Conservation (phyloP, 2,113 vertebrate species). For the Sterna hirundo region DNA sequence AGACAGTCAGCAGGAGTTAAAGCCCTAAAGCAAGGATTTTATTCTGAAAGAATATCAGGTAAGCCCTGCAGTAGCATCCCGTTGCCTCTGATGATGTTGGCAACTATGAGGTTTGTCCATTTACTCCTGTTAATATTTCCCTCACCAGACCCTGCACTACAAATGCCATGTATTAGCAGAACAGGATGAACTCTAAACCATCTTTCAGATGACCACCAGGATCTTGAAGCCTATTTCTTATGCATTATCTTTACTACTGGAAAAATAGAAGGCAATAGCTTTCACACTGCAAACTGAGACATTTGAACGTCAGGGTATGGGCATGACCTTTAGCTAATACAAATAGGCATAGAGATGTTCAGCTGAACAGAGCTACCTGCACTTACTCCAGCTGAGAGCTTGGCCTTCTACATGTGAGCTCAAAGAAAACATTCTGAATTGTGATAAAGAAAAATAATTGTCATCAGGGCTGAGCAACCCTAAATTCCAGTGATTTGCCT, state of each 20-base stretch:
- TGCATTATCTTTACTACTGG: not conserved
- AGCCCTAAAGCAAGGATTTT: not conserved
- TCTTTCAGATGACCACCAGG: not conserved
- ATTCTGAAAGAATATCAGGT: not conserved
- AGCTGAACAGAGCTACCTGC: not conserved
- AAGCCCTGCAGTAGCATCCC: not conserved
- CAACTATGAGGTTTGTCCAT: not conserved
- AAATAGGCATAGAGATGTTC: not conserved
- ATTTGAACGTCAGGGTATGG: not conserved
- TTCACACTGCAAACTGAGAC: not conserved
- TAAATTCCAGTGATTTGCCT: not conserved
- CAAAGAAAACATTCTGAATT: not conserved
- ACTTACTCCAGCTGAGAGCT: not conserved
- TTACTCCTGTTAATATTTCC: not conserved
- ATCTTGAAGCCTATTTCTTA: not conserved
- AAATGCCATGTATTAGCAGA: not conserved
- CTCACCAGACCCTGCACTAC: not conserved
- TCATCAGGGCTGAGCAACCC: not conserved
- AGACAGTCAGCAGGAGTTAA: slow-evolving; percentile 11
- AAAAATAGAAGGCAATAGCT: not conserved
- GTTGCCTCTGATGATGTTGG: not conserved
- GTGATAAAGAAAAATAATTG: not conserved
- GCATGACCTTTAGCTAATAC: not conserved
- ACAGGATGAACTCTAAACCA: not conserved
- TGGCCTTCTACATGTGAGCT: not conserved